A percentile compares a stretch with the other conserved stretches of the same genome.
Conservation (phyloP, 1,140 invertebrate species). For the Cecropterus lyciades region DNA sequence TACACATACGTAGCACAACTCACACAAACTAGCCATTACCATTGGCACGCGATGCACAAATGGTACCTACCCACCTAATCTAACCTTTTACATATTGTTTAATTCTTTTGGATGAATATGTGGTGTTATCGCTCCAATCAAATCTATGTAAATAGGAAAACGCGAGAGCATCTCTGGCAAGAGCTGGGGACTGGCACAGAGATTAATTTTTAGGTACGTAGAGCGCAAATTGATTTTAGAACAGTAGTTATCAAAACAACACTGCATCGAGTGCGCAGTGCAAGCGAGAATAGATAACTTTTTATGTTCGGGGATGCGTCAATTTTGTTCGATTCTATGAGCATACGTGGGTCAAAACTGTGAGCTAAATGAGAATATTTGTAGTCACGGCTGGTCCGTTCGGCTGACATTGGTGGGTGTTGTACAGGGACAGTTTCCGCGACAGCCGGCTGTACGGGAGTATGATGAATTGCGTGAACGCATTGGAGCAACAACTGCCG, state of each 20-base stretch:
- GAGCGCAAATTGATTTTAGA: conserved; percentile 27
- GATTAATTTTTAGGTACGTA: conserved; percentile 34
- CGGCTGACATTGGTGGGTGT: conserved; percentile 48
- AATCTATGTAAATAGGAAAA: conserved; percentile 32
- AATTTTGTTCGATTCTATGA: conserved; percentile 7
- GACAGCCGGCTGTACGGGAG: conserved; percentile 88
- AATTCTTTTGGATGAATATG: conserved; percentile 24
- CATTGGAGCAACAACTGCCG: conserved; percentile 90
- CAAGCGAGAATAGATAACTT: conserved; percentile 11
- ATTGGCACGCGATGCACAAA: conserved; percentile 67
- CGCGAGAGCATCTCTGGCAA: conserved; percentile 31
- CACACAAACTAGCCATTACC: conserved; percentile 48
- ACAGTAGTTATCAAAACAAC: conserved; percentile 18
- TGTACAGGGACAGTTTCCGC: conserved; percentile 81
- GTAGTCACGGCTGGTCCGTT: conserved; percentile 35
- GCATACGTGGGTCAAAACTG: conserved; percentile 17
- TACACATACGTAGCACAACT: conserved; percentile 39
- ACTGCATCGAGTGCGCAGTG: conserved; percentile 35
- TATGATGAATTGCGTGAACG: conserved; percentile 94
- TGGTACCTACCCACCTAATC: conserved; percentile 29
- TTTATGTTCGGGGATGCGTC: conserved; percentile 7
- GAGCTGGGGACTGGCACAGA: conserved; percentile 30
- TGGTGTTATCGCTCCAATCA: conserved; percentile 24
- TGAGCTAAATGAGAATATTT: conserved; percentile 26
- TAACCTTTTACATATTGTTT: conserved; percentile 19